Conservation (phyloP, 2,113 vertebrate genomes). For the Centrocercus urophasianus region DNA sequence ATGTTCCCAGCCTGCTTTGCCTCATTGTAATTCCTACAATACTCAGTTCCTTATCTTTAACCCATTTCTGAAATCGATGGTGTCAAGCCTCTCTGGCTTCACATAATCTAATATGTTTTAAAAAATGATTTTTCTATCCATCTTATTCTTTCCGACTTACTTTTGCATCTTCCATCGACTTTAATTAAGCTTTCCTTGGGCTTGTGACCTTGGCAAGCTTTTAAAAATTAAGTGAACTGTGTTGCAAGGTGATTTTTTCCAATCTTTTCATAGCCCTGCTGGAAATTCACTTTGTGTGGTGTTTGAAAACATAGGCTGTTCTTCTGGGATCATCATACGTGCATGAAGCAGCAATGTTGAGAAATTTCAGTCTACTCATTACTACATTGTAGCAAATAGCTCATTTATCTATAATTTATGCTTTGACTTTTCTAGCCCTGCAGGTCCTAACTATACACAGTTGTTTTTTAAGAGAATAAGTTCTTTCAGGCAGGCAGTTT, state of each 20-base stretch:
- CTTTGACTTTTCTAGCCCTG: constrained; percentile 6
- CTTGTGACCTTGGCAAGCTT: constrained; percentile 67
- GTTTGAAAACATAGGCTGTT: constrained; percentile 31
- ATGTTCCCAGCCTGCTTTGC: background rate
- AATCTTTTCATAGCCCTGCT: constrained; percentile 33
- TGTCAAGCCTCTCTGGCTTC: constrained; percentile 62
- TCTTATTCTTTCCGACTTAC: constrained; percentile 41
- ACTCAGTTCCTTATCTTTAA: constrained; percentile 66
- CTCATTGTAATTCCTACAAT: constrained; percentile 66
- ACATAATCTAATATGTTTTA: constrained; percentile 61
- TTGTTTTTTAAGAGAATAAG: constrained; percentile 1
- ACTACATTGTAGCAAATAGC: background rate
- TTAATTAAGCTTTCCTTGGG: constrained; percentile 74
- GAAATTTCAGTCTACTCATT: background rate
- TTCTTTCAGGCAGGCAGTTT: background rate
- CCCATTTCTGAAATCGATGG: constrained; percentile 71
- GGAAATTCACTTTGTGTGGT: constrained; percentile 35
- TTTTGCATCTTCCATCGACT: constrained; percentile 67
- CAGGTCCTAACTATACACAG: background rate
- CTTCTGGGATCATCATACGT: constrained; percentile 21
- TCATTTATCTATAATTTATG: constrained; percentile 13
- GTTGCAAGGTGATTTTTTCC: constrained; percentile 61
- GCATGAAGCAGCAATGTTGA: background rate
- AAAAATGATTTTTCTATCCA: constrained; percentile 63
- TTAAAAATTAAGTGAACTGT: constrained; percentile 71